Percentiles rank a stretch among this genome's conserved stretches.
phyloP scores from a whole-genome alignment of 2,113 vertebrate genomes.

The Misgurnus mizolepis region DNA sequence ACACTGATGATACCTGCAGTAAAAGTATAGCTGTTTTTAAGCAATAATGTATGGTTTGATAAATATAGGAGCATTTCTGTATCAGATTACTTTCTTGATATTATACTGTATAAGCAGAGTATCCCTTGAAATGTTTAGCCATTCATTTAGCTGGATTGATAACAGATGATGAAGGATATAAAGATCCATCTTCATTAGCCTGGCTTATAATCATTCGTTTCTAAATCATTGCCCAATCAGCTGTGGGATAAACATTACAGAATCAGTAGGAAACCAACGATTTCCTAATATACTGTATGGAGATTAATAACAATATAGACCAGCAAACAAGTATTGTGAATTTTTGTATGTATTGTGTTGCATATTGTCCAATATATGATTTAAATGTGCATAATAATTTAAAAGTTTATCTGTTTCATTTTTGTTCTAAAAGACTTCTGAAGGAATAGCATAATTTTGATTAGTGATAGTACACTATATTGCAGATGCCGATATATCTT shows the following conservation, averaged over 20 bases:
- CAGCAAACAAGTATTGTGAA: no score
- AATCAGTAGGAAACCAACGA: slow-evolving; percentile 8
- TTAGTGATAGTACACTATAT: no score
- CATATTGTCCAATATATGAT: not conserved
- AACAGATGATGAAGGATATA: not conserved
- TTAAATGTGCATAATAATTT: not conserved
- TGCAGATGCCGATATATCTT: no score
- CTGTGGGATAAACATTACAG: not conserved
- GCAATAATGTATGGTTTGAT: not conserved
- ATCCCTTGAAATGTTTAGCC: not conserved
- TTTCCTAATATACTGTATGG: not conserved
- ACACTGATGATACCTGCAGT: no score
- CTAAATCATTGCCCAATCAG: slow-evolving; percentile 22
- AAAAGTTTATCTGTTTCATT: no score
- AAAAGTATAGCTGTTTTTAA: no score
- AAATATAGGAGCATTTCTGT: no score
- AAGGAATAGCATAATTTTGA: no score
- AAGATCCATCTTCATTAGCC: not conserved
- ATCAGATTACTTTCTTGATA: no score
- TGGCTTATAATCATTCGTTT: not conserved
- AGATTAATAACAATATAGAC: not conserved
- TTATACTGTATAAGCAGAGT: not conserved
- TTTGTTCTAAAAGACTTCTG: no score
- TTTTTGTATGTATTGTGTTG: not conserved
- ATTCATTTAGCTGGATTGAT: not conserved